Percentiles rank a stretch among this genome's conserved stretches.
phyloP scores from a whole-genome alignment of 1,140 invertebrate genomes.

The Rhynchophorus ferrugineus region DNA sequence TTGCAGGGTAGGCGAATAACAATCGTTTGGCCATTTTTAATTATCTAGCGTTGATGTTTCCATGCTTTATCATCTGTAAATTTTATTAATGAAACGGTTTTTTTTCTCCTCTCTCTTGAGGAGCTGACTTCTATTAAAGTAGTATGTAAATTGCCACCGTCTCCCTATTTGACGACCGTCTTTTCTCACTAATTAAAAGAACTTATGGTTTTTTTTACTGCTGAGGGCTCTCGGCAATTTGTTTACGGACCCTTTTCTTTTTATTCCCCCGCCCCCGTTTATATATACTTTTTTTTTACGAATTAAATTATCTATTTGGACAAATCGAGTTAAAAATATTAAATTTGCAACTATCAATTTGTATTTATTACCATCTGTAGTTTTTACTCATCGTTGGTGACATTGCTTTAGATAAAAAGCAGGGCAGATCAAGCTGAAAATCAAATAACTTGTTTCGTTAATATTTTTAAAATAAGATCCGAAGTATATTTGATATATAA shows the following conservation, averaged over 20 bases:
- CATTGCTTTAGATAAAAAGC: too few relatives aligned
- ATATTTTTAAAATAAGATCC: too few relatives aligned
- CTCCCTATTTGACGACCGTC: conserved; percentile 21
- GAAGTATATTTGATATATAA: too few relatives aligned
- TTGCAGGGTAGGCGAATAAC: conserved; percentile 7
- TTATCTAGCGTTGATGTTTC: conserved; percentile 22
- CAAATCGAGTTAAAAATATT: too few relatives aligned
- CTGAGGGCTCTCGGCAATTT: conserved; percentile 21
- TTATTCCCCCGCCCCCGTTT: too few relatives aligned
- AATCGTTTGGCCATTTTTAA: conserved; percentile 24
- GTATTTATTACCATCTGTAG: too few relatives aligned
- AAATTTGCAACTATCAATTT: too few relatives aligned
- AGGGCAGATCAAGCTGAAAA: too few relatives aligned
- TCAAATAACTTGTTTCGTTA: too few relatives aligned
- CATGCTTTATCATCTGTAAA: conserved; percentile 27
- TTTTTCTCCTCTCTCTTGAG: conserved; percentile 10
- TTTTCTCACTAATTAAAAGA: conserved; percentile 28
- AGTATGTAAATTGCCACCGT: conserved; percentile 26
- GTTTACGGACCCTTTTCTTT: conserved; percentile 23
- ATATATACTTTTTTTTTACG: too few relatives aligned
- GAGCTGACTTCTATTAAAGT: conserved; percentile 19
- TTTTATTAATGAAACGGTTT: conserved; percentile 28
- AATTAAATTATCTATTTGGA: too few relatives aligned
- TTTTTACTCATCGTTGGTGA: too few relatives aligned
- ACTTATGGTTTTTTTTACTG: conserved; percentile 31